Conservation (phyloP, 2,888 invertebrate species). For the Neuroscelio doddi region DNA sequence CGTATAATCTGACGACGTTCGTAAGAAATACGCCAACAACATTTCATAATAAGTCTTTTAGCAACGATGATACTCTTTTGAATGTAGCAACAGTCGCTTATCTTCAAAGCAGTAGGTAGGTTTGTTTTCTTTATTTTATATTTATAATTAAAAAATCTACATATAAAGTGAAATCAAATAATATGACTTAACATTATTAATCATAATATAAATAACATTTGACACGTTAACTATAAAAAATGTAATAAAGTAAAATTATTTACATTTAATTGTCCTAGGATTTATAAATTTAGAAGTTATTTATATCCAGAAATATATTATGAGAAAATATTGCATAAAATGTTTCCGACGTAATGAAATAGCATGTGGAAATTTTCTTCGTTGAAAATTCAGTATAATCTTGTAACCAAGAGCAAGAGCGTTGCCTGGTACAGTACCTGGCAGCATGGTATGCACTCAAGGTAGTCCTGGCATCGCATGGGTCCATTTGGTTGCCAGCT, state of each 20-base stretch:
- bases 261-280: no score
- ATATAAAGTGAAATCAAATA: no score
- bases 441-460: slow-evolving; percentile 42
- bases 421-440: slow-evolving; percentile 31
- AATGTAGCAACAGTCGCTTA: slow-evolving; percentile 43
- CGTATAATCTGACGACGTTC: slow-evolving; percentile 41
- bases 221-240: no score
- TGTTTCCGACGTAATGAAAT: slow-evolving; percentile 23
- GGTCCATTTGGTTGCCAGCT: slow-evolving; percentile 51
- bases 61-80: slow-evolving; percentile 45
- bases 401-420: slow-evolving; percentile 34
- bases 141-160: slow-evolving; percentile 14
- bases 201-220: no score
- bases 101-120: slow-evolving; percentile 33
- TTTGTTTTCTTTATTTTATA: slow-evolving; percentile 28
- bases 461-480: slow-evolving; percentile 44
- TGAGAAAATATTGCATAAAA: slow-evolving; percentile 33
- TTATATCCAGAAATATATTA: no score
- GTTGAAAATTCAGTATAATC: slow-evolving; percentile 43
- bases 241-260: no score
- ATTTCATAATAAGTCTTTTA: slow-evolving; percentile 46
- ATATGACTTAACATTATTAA: no score
- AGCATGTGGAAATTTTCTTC: slow-evolving; percentile 29
- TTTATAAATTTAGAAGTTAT: no score
- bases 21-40: slow-evolving; percentile 45